Evolutionary conservation across 2,888 invertebrate genomes (phyloP), one percentile per base, ranked within the genome.

Genomic region (Ophion obscuratus): DNA sequence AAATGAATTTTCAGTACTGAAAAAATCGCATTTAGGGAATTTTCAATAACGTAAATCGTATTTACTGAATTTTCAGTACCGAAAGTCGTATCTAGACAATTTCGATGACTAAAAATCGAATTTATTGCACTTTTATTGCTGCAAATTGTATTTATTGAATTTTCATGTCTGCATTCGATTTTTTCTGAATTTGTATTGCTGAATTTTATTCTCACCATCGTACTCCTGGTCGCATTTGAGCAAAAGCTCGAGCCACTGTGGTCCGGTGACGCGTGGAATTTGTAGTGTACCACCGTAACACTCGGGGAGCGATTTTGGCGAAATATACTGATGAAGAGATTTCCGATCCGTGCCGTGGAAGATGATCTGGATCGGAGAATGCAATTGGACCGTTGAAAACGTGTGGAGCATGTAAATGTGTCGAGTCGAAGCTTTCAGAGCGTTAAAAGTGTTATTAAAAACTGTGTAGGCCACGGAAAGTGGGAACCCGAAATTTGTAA

Each of bases 331-430:
- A 90, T 97, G 96, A 62, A 98, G 94, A 1, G 96, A 95, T 81
- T 97, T 96, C 66, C 96, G 95, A 92, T 98, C 97, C 7, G 95
- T 96, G 62, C 97, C 97, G 93, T 98, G 97, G 95, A 98, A 98
- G 81, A 96, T 95, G 88, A 98, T 97, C 90, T 95, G 87, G 20
- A 44, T 27, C 4, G 88, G 87, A 80, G 9, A 81, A 75, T 75
- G 27, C 27, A 20, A 31, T n/a, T 20, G 5, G 31, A 11, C 0
- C 17, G 31, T n/a, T 17, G 0, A 14, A 24, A 47, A 47, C 11
- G 14, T 64, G 64, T 11, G 1, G 0, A 17, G 11, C 5, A 31
- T 27, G 17, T 9, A 36, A 40, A 67, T n/a, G 40, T n/a, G n/a
- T 67, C 36, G 6, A 27, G 11, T 27, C 11, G 4, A 24, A 27